Evolutionary conservation across 2,888 invertebrate genomes (phyloP).

Genomic region (Rhagonycha lutea): DNA sequence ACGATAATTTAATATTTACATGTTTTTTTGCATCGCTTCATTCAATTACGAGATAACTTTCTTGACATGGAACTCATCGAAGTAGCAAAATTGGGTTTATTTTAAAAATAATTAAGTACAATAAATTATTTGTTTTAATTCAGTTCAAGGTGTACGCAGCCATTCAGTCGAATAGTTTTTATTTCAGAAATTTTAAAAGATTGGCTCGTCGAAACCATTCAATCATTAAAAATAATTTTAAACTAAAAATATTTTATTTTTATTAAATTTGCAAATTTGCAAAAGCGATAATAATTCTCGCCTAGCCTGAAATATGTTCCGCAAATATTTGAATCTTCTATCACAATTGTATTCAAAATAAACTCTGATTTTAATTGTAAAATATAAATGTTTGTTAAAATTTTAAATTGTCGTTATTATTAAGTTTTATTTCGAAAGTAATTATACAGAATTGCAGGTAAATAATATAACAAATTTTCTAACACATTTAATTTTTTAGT

Average conservation of each 20-base stretch:
- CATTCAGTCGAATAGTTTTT: too few species aligned
- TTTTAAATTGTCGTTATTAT: neutral
- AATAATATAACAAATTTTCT: neutral
- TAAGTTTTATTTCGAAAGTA: neutral
- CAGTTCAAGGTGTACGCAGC: too few species aligned
- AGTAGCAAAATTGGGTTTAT: neutral
- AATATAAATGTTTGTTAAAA: neutral
- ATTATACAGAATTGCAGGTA: neutral
- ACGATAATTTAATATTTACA: neutral
- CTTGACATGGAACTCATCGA: neutral
- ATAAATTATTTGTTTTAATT: too few species aligned
- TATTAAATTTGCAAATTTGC: too few species aligned
- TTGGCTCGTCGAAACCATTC: too few species aligned
- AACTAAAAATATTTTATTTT: too few species aligned
- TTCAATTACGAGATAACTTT: neutral
- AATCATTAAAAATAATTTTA: too few species aligned
- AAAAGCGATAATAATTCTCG: neutral
- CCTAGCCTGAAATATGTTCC: neutral
- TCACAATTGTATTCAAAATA: neutral
- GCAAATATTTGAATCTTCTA: neutral
- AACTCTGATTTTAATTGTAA: neutral
- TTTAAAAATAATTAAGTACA: too few species aligned
- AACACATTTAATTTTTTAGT: neutral
- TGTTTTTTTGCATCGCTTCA: neutral
- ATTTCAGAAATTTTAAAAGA: too few species aligned